Evolutionary conservation across 1,140 invertebrate species (phyloP).

Genomic region (Atopsyche davidsoni): DNA sequence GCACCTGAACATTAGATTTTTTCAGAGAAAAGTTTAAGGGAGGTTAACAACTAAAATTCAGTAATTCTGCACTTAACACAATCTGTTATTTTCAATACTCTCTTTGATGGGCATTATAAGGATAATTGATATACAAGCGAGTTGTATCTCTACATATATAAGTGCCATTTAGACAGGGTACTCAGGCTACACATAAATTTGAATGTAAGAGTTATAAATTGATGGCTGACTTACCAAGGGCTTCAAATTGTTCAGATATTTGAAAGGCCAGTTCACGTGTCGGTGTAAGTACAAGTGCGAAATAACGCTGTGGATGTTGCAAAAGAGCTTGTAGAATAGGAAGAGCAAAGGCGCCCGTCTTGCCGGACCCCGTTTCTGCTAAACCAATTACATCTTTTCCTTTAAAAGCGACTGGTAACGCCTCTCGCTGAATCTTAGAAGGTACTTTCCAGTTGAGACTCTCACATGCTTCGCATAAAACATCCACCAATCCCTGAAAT

Average conservation of each 20-base stretch:
- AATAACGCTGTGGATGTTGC: conserved; percentile 87
- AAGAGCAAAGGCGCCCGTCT: conserved; percentile 95
- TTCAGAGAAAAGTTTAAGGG: no score
- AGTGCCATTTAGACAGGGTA: no score
- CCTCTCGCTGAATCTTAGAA: conserved; percentile 90
- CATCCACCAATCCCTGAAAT: conserved; percentile 82
- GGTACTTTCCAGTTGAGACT: conserved; percentile 90
- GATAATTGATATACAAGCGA: no score
- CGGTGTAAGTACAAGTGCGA: conserved; percentile 90
- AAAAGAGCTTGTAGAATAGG: conserved; percentile 90
- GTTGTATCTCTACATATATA: no score
- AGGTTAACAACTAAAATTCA: no score
- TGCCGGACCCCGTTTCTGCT: conserved; percentile 97
- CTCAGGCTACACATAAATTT: no score
- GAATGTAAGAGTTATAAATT: no score
- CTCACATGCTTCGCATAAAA: conserved; percentile 85
- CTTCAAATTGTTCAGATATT: conserved; percentile 93
- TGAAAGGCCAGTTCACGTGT: conserved; percentile 96
- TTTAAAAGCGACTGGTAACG: conserved; percentile 84
- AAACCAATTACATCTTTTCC: conserved; percentile 95
- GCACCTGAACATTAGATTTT: conserved; percentile 56
- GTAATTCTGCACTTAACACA: no score
- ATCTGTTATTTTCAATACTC: no score
- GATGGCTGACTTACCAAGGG: conserved; percentile 69
- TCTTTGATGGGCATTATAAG: no score